These are phyloP conservation scores for Hippasteria phrygiana DNA, from an alignment of 53 echinoderm and acorn worm genomes.

Conservation along the genomic window DNA sequence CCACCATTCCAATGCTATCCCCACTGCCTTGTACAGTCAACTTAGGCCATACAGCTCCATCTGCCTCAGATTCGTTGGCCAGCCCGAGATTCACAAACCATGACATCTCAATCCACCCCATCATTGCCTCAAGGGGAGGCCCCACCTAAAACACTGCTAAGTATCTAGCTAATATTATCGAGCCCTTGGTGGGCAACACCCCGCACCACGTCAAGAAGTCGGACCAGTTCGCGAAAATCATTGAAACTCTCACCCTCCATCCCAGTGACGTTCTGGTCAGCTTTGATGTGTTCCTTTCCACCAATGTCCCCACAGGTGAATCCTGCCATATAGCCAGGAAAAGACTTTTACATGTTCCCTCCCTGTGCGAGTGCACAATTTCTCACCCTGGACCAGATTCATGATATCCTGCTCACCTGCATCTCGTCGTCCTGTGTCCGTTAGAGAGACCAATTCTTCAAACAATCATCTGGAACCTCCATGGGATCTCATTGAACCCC, in stretches of 20 bases:
- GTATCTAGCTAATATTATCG: constrained; percentile 17
- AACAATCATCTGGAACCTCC: no score
- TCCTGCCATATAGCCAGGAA: neutral
- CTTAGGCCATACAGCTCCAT: neutral
- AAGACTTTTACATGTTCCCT: neutral
- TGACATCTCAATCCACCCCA: neutral
- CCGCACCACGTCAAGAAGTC: constrained; percentile 36
- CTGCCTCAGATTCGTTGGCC: constrained; percentile 43
- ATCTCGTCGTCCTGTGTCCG: neutral
- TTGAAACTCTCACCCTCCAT: neutral
- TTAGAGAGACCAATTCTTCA: neutral
- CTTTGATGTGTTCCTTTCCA: no score
- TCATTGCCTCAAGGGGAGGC: constrained; percentile 3
- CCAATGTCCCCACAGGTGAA: no score
- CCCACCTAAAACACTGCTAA: no score
- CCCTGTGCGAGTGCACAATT: neutral
- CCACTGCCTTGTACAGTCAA: neutral
- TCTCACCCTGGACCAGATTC: neutral
- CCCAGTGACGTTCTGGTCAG: no score
- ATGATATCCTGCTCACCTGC: neutral
- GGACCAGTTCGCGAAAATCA: constrained; percentile 6
- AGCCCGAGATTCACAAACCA: constrained; percentile 42
- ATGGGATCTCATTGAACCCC: no score
- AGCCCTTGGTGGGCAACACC: constrained; percentile 28
- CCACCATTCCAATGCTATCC: neutral